Base-by-base conservation (phyloP, 2,797 vertebrate species). In the Tinamus major region DNA sequence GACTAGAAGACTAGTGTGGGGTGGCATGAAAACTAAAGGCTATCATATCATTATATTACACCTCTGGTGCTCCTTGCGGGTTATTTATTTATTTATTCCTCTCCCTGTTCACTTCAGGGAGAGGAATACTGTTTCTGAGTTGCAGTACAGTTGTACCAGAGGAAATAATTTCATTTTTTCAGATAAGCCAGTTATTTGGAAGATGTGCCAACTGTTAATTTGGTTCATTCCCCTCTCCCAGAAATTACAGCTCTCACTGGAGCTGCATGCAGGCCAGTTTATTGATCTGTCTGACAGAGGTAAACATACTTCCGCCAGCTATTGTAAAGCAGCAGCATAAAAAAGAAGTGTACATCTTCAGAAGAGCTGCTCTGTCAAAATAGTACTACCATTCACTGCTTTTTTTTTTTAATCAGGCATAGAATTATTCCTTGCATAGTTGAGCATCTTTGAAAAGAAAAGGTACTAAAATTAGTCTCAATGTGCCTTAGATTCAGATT, bases 361-460 rank as follows among this genome's bases (percentile, higher is more conserved):
- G 44, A 72, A 84, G 56, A 95, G 31, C 67, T 87, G 42, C 87
- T 84, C 92, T 93, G 94, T 92, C 94, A 96, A 87, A 95, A 95
- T 69, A 95, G 59, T 41, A 49, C 86, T 93, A 81, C 70, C 41
- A 39, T 84, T 95, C 91, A 84, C 33, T 44, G 76, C 37, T 59
- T 71, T 90, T 49, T 44, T 44, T 44, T 44, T 42, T 42, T 17
- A 49, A 49, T 49, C 29, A 89, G 84, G 59, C 87, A 83, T 70
- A 93, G 85, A 88, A 91, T 29, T 16, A 68, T 92, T 81, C 87
- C 37, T 15, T 89, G 86, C 92, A 83, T 96, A 93, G 92, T 95
- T 95, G 92, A 96, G 70, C 62, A 77, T 93, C 86, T 78, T 94
- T 92, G 53, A 59, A 94, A 95, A 93, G 67, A 83, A 95, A 96